Evolutionary conservation across 2,888 invertebrate genomes (phyloP).

Genomic region (Rhopalosiphum nymphaeae): DNA sequence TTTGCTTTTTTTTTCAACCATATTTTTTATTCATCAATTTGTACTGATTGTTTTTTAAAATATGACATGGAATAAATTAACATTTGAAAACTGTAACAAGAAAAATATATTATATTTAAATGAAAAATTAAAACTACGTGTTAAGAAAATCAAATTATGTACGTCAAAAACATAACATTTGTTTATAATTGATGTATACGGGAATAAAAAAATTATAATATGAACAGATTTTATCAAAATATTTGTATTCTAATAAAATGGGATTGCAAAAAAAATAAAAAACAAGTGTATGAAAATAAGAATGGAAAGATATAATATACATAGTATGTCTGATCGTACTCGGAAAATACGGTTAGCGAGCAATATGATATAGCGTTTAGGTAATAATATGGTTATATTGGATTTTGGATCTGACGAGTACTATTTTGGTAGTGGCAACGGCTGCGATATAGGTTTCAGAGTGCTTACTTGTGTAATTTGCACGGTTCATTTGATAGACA

Average conservation of each 20-base stretch:
- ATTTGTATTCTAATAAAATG: background rate
- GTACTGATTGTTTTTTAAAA: background rate
- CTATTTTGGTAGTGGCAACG: background rate
- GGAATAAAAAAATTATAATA: background rate
- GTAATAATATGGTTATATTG: conserved; percentile 12
- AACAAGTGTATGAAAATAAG: background rate
- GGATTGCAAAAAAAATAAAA: background rate
- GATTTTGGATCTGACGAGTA: conserved; percentile 16
- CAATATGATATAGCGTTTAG: background rate
- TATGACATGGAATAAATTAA: background rate
- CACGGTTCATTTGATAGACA: conserved; percentile 15
- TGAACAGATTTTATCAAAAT: background rate
- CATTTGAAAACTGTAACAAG: background rate
- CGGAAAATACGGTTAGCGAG: background rate
- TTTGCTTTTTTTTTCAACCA: background rate
- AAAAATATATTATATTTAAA: background rate
- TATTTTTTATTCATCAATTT: background rate
- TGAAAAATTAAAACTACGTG: background rate
- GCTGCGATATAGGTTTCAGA: background rate
- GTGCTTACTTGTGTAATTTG: conserved; percentile 42
- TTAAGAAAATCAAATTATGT: background rate
- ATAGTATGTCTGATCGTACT: background rate
- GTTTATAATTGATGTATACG: background rate
- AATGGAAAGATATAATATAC: background rate
- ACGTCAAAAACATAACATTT: background rate